Percentiles rank a stretch among this genome's conserved stretches.
Conservation (phyloP, 2,113 vertebrate species). For the Phylloscopus trochilus region DNA sequence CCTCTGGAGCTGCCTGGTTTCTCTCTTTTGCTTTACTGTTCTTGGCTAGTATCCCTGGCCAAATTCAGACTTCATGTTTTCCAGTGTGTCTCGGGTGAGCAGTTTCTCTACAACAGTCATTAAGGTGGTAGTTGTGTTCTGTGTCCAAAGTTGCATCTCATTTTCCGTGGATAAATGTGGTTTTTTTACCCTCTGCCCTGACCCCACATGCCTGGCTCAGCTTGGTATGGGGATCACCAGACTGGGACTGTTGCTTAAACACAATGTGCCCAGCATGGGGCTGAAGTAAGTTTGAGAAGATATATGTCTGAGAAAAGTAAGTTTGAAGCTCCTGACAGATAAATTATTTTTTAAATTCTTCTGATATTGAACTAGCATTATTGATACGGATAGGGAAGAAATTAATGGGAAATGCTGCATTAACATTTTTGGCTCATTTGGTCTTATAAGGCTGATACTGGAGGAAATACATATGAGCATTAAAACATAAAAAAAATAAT, state of each 20-base stretch:
- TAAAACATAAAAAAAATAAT: not conserved
- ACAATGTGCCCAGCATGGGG: not conserved
- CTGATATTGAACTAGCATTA: not conserved
- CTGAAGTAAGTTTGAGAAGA: not conserved
- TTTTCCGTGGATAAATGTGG: not conserved
- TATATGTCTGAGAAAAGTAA: not conserved
- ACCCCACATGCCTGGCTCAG: rapidly evolving
- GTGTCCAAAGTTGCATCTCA: not conserved
- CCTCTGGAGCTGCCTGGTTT: not conserved
- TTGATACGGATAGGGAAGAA: not conserved
- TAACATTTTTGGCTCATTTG: not conserved
- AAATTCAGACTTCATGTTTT: not conserved
- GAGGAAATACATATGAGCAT: not conserved
- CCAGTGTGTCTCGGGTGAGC: not conserved
- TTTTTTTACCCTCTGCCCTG: not conserved
- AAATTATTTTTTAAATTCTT: not conserved
- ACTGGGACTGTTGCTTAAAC: not conserved
- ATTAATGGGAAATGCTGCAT: not conserved
- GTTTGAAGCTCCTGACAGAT: not conserved
- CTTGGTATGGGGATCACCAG: not conserved
- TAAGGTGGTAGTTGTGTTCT: not conserved
- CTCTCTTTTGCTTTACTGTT: not conserved
- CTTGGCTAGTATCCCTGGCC: not conserved
- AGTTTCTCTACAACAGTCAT: not conserved
- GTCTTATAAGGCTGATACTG: not conserved